A percentile compares a stretch with the other conserved stretches of the same genome.
phyloP scores from a whole-genome alignment of 1,140 invertebrate genomes.

The Camponotus vicinus region DNA sequence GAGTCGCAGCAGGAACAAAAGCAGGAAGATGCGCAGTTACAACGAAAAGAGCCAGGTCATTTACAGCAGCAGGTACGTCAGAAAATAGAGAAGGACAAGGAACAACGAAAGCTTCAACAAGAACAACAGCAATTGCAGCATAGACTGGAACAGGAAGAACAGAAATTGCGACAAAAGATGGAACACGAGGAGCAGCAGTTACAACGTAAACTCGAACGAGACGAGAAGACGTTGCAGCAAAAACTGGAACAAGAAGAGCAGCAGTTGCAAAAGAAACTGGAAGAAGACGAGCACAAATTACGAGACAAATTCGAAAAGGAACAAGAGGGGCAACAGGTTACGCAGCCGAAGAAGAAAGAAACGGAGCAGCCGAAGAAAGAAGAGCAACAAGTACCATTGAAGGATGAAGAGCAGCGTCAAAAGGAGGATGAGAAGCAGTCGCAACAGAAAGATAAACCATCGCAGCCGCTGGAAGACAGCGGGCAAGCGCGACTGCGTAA shows the following conservation, averaged over 20 bases:
- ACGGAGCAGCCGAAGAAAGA: neutral
- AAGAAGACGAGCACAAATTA: conserved; percentile 8
- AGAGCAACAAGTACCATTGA: neutral
- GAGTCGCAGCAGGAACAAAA: conserved; percentile 50
- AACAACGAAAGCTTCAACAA: conserved; percentile 11
- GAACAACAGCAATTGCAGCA: conserved; percentile 48
- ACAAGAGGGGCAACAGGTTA: conserved; percentile 11
- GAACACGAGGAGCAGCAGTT: conserved; percentile 31
- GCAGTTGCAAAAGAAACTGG: conserved; percentile 4
- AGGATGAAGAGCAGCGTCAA: conserved; percentile 4
- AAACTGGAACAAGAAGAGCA: conserved; percentile 38
- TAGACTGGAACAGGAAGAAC: conserved; percentile 33
- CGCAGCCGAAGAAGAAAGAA: neutral
- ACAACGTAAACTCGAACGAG: neutral
- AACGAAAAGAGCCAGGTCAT: conserved; percentile 30
- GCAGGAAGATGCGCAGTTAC: conserved; percentile 12
- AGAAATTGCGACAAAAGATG: conserved; percentile 22
- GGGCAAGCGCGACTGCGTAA: conserved; percentile 29
- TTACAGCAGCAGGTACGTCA: conserved; percentile 46
- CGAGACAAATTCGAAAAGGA: conserved; percentile 37
- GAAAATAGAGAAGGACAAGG: conserved; percentile 52
- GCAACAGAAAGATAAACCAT: conserved; percentile 11
- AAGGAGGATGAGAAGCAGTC: conserved; percentile 34
- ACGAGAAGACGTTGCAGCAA: neutral
- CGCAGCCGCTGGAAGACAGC: neutral